Evolutionary conservation across 1,140 invertebrate species (phyloP), one percentile per base, ranked within the genome.

Genomic region (Drosophila melanica): DNA sequence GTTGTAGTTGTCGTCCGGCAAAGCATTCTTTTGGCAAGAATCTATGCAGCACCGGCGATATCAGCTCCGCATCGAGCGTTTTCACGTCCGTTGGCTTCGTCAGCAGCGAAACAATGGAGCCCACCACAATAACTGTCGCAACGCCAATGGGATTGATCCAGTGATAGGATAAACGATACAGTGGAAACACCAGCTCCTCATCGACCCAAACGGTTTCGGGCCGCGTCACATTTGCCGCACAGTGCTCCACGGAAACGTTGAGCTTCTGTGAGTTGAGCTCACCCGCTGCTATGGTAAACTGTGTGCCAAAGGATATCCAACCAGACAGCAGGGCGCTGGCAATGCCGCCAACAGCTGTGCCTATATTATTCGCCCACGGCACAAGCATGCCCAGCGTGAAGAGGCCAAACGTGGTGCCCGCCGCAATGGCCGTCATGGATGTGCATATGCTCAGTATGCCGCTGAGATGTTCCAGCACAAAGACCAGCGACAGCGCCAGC

Each of bases 351-450:
- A 92, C 92, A 2, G 94, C 81, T 7, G 94, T 94, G 4, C 94
- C 95, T 53, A 94, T 93, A 3, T 93, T 93, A 84, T 97, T 97
- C 20, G 96, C 94, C 95, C 96, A 97, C 16, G 96, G 97, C 77
- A 96, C 94, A 44, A 96, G 93, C 94, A 98, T 97, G 67, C 97
- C 97, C 10, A 98, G 92, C 0, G 95, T 95, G 90, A 98, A 98
- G 12, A 98, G 93, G 3, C 97, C 97, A 67, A 97, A 95, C 0
- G 97, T 95, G 14, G 96, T 96, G 6, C 96, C 97, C 16, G 96
- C 95, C 11, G 97, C 95, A 70, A 98, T 96, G 3, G 96, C 96
- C 55, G 96, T 96, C 47, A 97, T 92, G 60, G 96, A 95, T 41
- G 96, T 94, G 1, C 96, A 96, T 45, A 96, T 96, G 92, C 95